These are phyloP conservation scores for Euphonia xanthogaster DNA, from an alignment of 2,797 vertebrate genomes.

Conservation along the genomic window DNA sequence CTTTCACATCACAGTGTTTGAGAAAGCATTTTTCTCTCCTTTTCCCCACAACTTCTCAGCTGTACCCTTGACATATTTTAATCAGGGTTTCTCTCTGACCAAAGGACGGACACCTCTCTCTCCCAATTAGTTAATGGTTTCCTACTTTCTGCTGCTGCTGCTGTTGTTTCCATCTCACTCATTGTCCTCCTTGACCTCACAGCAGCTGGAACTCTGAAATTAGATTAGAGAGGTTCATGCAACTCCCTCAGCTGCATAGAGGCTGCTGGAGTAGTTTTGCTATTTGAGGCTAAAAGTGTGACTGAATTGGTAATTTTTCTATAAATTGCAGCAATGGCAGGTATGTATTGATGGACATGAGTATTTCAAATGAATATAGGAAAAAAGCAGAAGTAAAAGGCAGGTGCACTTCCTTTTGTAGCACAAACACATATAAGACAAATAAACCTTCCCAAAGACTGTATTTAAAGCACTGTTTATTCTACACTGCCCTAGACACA, in stretches of 20 bases:
- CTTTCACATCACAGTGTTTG: not conserved
- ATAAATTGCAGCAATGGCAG: not conserved
- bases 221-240: conserved; percentile 14
- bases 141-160: conserved; percentile 10
- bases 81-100: not conserved
- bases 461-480: not conserved
- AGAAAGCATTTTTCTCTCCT: not conserved
- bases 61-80: conserved; percentile 27
- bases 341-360: not conserved
- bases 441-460: not conserved
- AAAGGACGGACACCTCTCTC: conserved; percentile 8
- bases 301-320: not conserved
- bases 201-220: conserved; percentile 35
- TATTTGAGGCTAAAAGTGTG: not conserved
- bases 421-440: not conserved
- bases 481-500: not conserved
- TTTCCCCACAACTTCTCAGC: not conserved
- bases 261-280: not conserved
- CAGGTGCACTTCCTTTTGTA: not conserved
- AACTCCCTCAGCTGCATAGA: not conserved
- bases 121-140: conserved; percentile 65
- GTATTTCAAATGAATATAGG: not conserved
- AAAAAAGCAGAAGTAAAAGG: not conserved
- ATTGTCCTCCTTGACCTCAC: conserved; percentile 30
- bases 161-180: not conserved